Percentiles rank a stretch among this genome's conserved stretches.
Evolutionary conservation across 2,888 invertebrate species (phyloP).

Genomic region (Sarcophaga rosellei): DNA sequence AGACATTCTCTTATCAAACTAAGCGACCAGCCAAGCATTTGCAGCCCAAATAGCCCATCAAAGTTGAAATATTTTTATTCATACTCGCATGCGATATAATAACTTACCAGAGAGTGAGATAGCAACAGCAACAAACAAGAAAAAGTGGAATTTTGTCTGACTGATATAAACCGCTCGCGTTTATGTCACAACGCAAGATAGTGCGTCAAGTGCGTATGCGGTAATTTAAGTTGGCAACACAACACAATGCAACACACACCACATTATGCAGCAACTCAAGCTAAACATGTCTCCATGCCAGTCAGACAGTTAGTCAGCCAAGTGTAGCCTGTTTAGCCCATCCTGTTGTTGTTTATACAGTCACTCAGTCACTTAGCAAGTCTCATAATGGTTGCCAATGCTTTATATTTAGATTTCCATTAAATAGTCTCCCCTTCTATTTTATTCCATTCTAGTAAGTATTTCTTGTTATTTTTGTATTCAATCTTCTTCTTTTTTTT

Average conservation of each 20-base stretch:
- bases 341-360: constrained; percentile 7
- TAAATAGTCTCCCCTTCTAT: constrained; percentile 62
- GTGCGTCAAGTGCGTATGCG: constrained; percentile 67
- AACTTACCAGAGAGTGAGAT: constrained; percentile 24
- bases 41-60: too few species aligned
- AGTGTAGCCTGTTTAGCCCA: constrained; percentile 30
- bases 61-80: constrained; percentile 55
- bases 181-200: constrained; percentile 56
- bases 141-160: not conserved
- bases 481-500: constrained; percentile 40
- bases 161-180: not conserved
- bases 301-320: constrained; percentile 21
- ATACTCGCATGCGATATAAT: constrained; percentile 48
- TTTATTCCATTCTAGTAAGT: constrained; percentile 37
- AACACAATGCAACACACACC: constrained; percentile 2
- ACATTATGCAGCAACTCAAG: too few species aligned
- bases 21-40: too few species aligned
- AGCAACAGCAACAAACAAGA: constrained; percentile 3
- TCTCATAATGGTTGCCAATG: constrained; percentile 52
- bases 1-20: too few species aligned
- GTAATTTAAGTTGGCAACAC: constrained; percentile 64
- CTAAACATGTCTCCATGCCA: constrained; percentile 28
- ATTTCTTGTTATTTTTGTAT: constrained; percentile 52
- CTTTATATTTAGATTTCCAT: constrained; percentile 63
- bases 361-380: constrained; percentile 34